phyloP scores from a whole-genome alignment of 1,140 invertebrate genomes.

The Ostrea edulis region DNA sequence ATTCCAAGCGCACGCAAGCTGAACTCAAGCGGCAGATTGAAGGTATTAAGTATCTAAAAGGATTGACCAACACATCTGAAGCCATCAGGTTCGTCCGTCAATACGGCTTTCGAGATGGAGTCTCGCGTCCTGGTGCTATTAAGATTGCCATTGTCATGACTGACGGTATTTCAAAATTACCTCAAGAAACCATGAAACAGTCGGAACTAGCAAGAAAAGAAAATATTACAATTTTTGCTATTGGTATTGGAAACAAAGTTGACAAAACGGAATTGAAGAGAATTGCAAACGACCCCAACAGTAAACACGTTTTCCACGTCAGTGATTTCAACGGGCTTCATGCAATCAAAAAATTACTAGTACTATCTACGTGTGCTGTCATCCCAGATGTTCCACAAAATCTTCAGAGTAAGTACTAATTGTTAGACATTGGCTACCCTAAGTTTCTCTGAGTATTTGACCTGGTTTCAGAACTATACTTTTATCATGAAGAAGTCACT shows the following conservation, averaged over 20 bases:
- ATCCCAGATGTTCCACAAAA: conserved; percentile 51
- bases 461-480: neutral
- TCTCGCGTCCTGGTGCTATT: conserved; percentile 57
- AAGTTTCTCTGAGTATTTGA: neutral
- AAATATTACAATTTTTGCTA: conserved; percentile 71
- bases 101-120: conserved; percentile 54
- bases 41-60: conserved; percentile 65
- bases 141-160: conserved; percentile 68
- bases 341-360: conserved; percentile 65
- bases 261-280: conserved; percentile 67
- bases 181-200: conserved; percentile 61
- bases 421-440: neutral
- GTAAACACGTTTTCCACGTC: conserved; percentile 69
- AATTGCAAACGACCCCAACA: conserved; percentile 72
- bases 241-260: conserved; percentile 72
- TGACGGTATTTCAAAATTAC: conserved; percentile 71
- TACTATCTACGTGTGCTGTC: conserved; percentile 62
- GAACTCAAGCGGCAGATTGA: conserved; percentile 61
- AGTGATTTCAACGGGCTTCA: conserved; percentile 63
- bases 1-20: conserved; percentile 59
- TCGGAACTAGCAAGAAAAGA: conserved; percentile 65
- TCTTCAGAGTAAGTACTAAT: conserved; percentile 48
- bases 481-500: conserved; percentile 2
- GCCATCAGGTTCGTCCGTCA: conserved; percentile 68
- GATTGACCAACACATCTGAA: conserved; percentile 71